Evolutionary conservation across 1,140 invertebrate genomes (phyloP).

Genomic region (Eciton burchellii): DNA sequence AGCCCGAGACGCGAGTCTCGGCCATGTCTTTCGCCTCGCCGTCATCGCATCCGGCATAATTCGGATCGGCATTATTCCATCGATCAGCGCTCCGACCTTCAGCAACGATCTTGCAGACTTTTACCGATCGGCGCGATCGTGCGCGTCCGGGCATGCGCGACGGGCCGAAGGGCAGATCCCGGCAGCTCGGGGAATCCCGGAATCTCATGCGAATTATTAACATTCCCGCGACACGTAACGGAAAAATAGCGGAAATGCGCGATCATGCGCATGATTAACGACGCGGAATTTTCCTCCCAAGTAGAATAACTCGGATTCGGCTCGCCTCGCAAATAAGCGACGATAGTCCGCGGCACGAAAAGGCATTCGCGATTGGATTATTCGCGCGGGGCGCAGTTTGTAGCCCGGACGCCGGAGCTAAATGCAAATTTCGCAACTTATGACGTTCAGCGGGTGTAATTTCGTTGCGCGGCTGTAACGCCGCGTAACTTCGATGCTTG

Average conservation of each 20-base stretch:
- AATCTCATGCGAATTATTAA: too few species aligned
- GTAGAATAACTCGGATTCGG: conserved; percentile 46
- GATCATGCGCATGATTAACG: neutral
- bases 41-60: too few species aligned
- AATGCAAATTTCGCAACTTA: conserved; percentile 62
- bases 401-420: conserved; percentile 30
- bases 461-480: conserved; percentile 57
- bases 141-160: too few species aligned
- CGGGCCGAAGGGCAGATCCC: too few species aligned
- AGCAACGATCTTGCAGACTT: too few species aligned
- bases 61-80: too few species aligned
- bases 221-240: too few species aligned
- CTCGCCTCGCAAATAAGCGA: conserved; percentile 40
- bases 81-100: too few species aligned
- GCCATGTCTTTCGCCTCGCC: too few species aligned
- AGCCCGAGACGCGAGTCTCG: too few species aligned
- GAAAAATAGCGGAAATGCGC: neutral
- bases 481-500: conserved; percentile 50
- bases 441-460: conserved; percentile 56
- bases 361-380: conserved; percentile 55
- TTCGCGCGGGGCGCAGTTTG: conserved; percentile 43
- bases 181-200: too few species aligned
- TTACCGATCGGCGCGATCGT: too few species aligned
- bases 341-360: conserved; percentile 44
- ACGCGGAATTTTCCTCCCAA: neutral